These are phyloP conservation scores for Labia minor DNA, from an alignment of 2,888 invertebrate species.

Conservation along the genomic window DNA sequence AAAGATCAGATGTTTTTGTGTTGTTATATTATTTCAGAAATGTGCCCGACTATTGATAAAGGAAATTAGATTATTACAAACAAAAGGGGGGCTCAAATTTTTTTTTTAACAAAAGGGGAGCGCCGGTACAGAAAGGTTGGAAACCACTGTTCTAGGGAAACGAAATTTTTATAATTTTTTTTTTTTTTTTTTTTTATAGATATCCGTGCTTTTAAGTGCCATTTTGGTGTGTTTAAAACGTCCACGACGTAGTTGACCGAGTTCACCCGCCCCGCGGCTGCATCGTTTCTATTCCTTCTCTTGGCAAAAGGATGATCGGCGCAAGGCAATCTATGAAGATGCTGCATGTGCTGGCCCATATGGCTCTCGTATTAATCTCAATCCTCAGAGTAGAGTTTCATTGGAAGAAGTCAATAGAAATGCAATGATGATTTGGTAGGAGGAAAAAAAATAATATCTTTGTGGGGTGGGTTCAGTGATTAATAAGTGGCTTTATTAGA, in stretches of 20 bases:
- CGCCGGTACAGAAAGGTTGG: no score
- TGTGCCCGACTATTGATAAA: no score
- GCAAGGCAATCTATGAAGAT: neutral
- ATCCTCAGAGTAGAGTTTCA: neutral
- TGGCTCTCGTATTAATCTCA: neutral
- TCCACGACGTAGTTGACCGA: slow-evolving; percentile 15
- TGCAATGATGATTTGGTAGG: slow-evolving; percentile 1
- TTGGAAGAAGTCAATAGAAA: neutral
- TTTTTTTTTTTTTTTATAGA: slow-evolving; percentile 16
- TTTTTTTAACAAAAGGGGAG: no score
- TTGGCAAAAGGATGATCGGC: neutral
- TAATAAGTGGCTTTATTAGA: no score
- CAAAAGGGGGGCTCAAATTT: no score
- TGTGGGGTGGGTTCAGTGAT: neutral
- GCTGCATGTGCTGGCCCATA: neutral
- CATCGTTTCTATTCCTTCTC: neutral
- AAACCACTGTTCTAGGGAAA: no score
- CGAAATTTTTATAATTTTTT: neutral
- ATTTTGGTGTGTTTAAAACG: slow-evolving; percentile 23
- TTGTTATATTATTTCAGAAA: no score
- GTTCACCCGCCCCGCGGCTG: neutral
- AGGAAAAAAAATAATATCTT: neutral
- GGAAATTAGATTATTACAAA: no score
- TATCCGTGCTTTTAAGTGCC: slow-evolving; percentile 24
- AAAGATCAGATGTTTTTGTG: no score